Base-by-base conservation (phyloP, 2,888 invertebrate species). In the Linhomoeus sp. region DNA sequence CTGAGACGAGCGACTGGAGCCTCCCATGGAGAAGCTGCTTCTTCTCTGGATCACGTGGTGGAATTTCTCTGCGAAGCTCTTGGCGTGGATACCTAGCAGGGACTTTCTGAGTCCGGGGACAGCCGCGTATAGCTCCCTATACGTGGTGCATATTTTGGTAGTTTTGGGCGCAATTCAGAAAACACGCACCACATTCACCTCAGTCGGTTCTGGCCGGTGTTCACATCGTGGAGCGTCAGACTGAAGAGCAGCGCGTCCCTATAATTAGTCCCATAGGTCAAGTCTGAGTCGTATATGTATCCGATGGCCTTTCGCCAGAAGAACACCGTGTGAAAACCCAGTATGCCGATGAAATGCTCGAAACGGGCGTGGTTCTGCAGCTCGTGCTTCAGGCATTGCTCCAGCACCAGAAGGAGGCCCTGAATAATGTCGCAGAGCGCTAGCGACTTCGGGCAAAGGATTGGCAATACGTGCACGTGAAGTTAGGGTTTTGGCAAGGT, bases 51-150 rank as follows among this genome's bases (percentile, higher is more conserved):
- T 19, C 45, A 49, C 7, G 23, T 36, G 37, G n/a, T 25, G 25
- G 25, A 45, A 49, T 2, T 37, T 17, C 25, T 59, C 59, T 14
- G 55, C 57, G 45, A 59, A 59, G 19, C 54, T 50, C 46, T 59
- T 59, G 9, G 59, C 58, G 43, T 54, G 53, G 1, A 52, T 53
- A 23, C 58, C 59, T 20, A 59, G 49, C 56, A 59, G 53, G 45
- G 56, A 56, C 48, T 57, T 54, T 14, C 58, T 45, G 22, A 59
- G 52, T 9, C 58, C 58, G 2, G 59, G 59, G 9, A 58, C 57
- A 3, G 59, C 58, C 1, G 59, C 59, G 50, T 58, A 59, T 7
- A 59, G 49, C 47, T 59, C 59, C 7, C 58, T 54, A 38, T 7
- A n/a, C 14, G 38, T n/a, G n/a, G n/a, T n/a, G n/a, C n/a, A n/a